phyloP scores from a whole-genome alignment of 2,797 vertebrate species.

The Anniella stebbinsi region DNA sequence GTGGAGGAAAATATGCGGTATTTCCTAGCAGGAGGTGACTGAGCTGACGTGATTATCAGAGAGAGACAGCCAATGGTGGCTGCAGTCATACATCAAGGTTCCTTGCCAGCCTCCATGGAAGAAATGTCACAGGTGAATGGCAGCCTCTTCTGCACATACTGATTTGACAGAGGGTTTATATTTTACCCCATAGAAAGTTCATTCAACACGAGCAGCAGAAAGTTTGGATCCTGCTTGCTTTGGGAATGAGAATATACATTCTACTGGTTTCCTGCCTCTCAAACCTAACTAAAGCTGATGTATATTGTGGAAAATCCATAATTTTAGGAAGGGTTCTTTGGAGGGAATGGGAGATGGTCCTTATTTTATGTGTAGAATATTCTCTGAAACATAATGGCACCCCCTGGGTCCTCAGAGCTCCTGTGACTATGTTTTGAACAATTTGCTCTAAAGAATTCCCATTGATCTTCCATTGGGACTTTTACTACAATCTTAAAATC shows the following conservation, averaged over 20 bases:
- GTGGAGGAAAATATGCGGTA: accelerated
- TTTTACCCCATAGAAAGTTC: background rate
- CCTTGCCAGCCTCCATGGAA: background rate
- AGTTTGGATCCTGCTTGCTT: background rate
- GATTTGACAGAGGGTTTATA: background rate
- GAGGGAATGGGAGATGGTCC: background rate
- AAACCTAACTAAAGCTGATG: background rate
- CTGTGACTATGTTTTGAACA: background rate
- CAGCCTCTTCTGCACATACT: background rate
- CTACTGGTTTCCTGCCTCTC: background rate
- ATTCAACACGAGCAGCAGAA: background rate
- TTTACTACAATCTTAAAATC: background rate
- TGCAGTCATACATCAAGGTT: background rate
- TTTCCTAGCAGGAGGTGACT: conserved; percentile 20
- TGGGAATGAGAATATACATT: background rate
- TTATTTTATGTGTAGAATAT: background rate
- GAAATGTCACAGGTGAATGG: background rate
- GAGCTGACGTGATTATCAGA: conserved; percentile 20
- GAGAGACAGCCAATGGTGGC: background rate
- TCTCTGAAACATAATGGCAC: background rate
- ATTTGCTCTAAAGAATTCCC: background rate
- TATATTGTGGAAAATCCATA: background rate
- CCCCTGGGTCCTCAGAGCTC: background rate
- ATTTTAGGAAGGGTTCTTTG: background rate
- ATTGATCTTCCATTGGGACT: background rate